A percentile compares a stretch with the other conserved stretches of the same genome.
Evolutionary conservation across 2,888 invertebrate species (phyloP).

Genomic region (Dasysyrphus albostriatus): DNA sequence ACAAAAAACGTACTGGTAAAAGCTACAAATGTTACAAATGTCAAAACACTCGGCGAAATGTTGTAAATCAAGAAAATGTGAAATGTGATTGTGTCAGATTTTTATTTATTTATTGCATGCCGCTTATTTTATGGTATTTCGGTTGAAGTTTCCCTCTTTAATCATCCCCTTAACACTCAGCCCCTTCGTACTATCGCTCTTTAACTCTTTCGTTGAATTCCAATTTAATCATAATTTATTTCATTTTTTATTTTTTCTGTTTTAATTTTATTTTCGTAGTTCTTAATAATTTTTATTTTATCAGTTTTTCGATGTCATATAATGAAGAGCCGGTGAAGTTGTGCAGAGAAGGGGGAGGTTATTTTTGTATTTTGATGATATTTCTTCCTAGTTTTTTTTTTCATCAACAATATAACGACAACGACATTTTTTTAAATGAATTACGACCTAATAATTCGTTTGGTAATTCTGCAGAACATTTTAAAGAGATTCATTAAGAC

Average conservation of each 20-base stretch:
- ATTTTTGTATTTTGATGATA: slow-evolving; percentile 23
- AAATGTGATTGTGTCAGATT: slow-evolving; percentile 74
- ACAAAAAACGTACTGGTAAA: slow-evolving; percentile 51
- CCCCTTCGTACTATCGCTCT: background rate
- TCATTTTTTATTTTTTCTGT: slow-evolving; percentile 4
- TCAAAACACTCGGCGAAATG: slow-evolving; percentile 61
- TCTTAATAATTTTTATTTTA: slow-evolving; percentile 63
- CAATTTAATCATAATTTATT: slow-evolving; percentile 40
- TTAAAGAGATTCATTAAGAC: slow-evolving; percentile 33
- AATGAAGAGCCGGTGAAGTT: background rate
- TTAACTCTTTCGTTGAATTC: slow-evolving; percentile 33
- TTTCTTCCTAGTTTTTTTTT: background rate
- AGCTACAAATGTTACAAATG: slow-evolving; percentile 71
- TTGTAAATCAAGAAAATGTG: slow-evolving; percentile 72
- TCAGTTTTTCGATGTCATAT: slow-evolving; percentile 45
- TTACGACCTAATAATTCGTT: slow-evolving; percentile 71
- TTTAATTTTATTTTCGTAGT: slow-evolving; percentile 52
- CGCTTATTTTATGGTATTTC: slow-evolving; percentile 62
- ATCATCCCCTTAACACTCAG: background rate
- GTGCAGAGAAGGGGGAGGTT: background rate
- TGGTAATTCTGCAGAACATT: slow-evolving; percentile 54
- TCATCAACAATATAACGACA: slow-evolving; percentile 44
- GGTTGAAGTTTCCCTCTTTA: slow-evolving; percentile 18
- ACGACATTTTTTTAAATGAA: slow-evolving; percentile 59
- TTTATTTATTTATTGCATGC: slow-evolving; percentile 72